Conservation (phyloP, 2,113 vertebrate species). For the Rhabdornis inornatus region DNA sequence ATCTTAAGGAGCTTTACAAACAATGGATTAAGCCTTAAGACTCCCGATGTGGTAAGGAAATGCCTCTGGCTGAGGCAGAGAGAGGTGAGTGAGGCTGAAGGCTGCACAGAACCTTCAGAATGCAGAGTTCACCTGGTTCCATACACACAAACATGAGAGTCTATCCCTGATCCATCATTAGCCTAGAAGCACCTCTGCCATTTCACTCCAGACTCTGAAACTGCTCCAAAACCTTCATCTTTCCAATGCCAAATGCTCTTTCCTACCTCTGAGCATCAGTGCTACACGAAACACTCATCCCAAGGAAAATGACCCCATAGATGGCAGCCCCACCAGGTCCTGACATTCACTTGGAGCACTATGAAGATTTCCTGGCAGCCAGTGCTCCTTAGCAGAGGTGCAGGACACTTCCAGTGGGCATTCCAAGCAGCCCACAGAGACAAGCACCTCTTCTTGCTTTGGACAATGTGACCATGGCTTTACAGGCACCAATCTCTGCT, state of each 20-base stretch:
- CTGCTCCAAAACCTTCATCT: accelerated
- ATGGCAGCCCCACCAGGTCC: accelerated
- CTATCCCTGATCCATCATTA: accelerated
- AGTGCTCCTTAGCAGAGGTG: accelerated
- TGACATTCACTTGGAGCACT: not conserved
- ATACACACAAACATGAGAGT: accelerated
- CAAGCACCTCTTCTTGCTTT: not conserved
- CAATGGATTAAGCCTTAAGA: conserved; percentile 59
- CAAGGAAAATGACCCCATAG: accelerated
- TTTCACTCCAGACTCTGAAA: not conserved
- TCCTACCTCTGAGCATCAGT: not conserved
- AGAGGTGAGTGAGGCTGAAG: not conserved
- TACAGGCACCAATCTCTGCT: not conserved
- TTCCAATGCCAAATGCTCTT: not conserved
- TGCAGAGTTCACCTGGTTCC: not conserved
- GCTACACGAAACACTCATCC: not conserved
- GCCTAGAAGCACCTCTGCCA: not conserved
- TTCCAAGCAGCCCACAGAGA: accelerated
- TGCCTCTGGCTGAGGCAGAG: not conserved
- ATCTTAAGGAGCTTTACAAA: conserved; percentile 65
- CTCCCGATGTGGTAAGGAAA: not conserved
- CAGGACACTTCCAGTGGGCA: not conserved
- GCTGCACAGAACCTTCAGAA: not conserved
- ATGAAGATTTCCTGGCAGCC: accelerated
- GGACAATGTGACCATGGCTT: accelerated